These are phyloP conservation scores for Gnatocerus cornutus DNA, from an alignment of 2,888 invertebrate species.

Conservation along the genomic window DNA sequence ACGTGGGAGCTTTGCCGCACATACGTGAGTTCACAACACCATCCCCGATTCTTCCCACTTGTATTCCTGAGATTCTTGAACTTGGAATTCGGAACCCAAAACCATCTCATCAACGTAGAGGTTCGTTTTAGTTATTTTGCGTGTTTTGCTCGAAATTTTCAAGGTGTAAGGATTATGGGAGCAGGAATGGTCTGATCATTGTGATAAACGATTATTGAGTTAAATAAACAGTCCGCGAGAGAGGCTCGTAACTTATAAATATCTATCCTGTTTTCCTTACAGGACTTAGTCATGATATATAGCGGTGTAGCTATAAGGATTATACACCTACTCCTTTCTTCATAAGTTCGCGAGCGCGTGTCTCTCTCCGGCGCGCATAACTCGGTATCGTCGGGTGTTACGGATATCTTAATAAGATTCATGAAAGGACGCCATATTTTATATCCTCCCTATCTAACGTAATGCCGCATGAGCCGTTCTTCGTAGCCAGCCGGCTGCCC, in stretches of 20 bases:
- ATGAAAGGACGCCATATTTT: constrained; percentile 89
- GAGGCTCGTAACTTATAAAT: constrained; percentile 71
- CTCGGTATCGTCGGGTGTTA: constrained; percentile 74
- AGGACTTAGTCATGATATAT: constrained; percentile 72
- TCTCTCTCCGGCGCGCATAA: constrained; percentile 65
- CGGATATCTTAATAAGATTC: constrained; percentile 88
- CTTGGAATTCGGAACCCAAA: too few relatives aligned
- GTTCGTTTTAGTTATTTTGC: too few relatives aligned
- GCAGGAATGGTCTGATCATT: constrained; percentile 58
- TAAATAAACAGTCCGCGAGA: constrained; percentile 70
- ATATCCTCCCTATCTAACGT: constrained; percentile 76
- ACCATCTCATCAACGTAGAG: too few relatives aligned
- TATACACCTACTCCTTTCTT: constrained; percentile 74
- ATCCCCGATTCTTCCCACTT: not conserved
- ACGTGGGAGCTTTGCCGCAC: constrained; percentile 43
- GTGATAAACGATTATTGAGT: constrained; percentile 72
- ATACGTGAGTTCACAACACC: constrained; percentile 43
- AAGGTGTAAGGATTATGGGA: too few relatives aligned
- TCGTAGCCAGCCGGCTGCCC: constrained; percentile 61
- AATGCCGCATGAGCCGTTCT: constrained; percentile 68
- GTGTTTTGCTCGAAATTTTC: too few relatives aligned
- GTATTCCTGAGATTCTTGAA: not conserved
- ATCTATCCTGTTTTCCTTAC: constrained; percentile 73
- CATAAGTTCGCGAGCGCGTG: constrained; percentile 71
- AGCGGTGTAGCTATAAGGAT: constrained; percentile 73